Percentiles rank a stretch among this genome's conserved stretches.
Conservation (phyloP, 2,113 vertebrate genomes). For the Neotragus pygmaeus region DNA sequence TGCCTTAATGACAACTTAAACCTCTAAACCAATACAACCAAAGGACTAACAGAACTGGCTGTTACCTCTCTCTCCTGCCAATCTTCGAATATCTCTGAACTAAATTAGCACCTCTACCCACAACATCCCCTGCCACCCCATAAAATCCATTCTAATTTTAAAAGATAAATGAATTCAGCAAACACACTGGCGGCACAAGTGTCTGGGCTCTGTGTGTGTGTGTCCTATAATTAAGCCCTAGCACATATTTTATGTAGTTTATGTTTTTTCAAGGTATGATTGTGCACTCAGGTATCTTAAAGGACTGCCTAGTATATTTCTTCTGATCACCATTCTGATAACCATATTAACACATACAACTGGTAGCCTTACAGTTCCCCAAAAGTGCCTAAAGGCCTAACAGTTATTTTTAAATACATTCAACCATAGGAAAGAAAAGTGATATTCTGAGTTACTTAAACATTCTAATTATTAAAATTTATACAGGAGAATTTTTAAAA, state of each 20-base stretch:
- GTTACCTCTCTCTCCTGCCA: conserved; percentile 66
- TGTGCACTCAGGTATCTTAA: conserved; percentile 47
- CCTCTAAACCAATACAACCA: conserved; percentile 83
- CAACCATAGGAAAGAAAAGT: conserved; percentile 40
- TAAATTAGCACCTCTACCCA: conserved; percentile 75
- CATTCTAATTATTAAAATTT: conserved; percentile 65
- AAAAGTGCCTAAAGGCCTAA: conserved; percentile 34
- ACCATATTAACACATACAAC: background rate
- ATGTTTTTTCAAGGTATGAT: conserved; percentile 27
- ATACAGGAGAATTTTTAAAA: conserved; percentile 51
- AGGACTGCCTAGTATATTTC: background rate
- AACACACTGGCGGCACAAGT: conserved; percentile 15
- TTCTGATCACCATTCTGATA: conserved; percentile 19
- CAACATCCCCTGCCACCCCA: conserved; percentile 53
- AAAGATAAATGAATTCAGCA: conserved; percentile 70
- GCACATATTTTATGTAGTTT: conserved; percentile 38
- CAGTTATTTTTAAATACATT: conserved; percentile 55
- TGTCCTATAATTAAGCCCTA: conserved; percentile 46
- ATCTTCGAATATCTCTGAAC: conserved; percentile 65
- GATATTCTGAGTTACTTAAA: conserved; percentile 54
- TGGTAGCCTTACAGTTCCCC: conserved; percentile 8
- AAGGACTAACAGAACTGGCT: conserved; percentile 75
- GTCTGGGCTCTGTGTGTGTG: background rate
- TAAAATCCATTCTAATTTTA: conserved; percentile 71
- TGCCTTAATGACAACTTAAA: conserved; percentile 86